Base-by-base conservation (phyloP, 2,888 invertebrate species). In the Acheta domesticus region DNA sequence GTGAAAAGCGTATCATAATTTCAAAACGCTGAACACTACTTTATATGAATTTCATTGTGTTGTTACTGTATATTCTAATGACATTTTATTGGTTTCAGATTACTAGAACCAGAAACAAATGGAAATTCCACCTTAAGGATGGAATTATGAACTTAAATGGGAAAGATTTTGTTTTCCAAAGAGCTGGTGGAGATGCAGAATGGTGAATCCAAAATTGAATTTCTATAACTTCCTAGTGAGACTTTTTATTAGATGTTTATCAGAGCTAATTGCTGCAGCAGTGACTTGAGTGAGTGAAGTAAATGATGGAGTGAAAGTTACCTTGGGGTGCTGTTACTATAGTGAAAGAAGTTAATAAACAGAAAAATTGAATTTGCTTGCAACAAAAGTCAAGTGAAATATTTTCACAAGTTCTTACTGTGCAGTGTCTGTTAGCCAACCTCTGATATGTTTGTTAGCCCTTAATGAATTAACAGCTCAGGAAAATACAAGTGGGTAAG, bases 71-170 rank as follows among this genome's bases (percentile, higher is more conserved):
- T 16, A 48, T 79, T 49, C 75, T 79, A 75, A 77, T 48, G 77
- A 75, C 4, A 80, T 82, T 80, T 81, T 83, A 84, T 84, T 81
- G 81, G 81, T 87, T 88, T 21, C 86, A 96, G 95, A 98, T 99
- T 82, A 98, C 98, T 83, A 92, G 99, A 87, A 98, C 96, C 87
- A 93, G 99, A 85, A 98, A 98, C 88, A 97, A 97, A 88, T 99
- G 99, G 99, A 99, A 99, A 89, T 99, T 99, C 87, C 96, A 97
- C 87, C 90, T 99, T 83, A 99, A 99, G 89, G 99, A 99, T 89
- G 99, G 99, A 81, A 98, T 99, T 83, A 99, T 99, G 99, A 99
- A 98, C 90, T 92, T 99, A 85, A 94, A 94, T 83, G 98, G 99
- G 76, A 96, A 96, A 88, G 99, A 99, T 89, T 99, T 94, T 89